These are phyloP conservation scores for Hypotaenidia okinawae DNA, from an alignment of 2,797 vertebrate species.

Conservation along the genomic window DNA sequence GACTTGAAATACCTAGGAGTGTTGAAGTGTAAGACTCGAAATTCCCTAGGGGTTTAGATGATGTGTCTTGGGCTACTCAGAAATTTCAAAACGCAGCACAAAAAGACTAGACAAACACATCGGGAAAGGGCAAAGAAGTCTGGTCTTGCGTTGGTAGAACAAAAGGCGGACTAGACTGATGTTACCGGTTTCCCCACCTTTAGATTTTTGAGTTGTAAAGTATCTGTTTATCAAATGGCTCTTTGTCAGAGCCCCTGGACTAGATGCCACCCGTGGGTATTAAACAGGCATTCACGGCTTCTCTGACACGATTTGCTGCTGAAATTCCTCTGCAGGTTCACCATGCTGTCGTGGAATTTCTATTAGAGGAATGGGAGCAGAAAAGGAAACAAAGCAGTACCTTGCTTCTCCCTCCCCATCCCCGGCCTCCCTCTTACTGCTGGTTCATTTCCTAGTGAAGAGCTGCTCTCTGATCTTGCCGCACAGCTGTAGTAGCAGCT, in stretches of 20 bases:
- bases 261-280: background rate
- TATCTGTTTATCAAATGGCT: background rate
- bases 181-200: background rate
- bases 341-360: background rate
- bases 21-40: no score
- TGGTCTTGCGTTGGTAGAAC: background rate
- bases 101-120: background rate
- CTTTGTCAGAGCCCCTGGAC: background rate
- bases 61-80: background rate
- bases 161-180: background rate
- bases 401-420: background rate
- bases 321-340: constrained; percentile 21
- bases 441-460: background rate
- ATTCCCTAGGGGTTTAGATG: background rate
- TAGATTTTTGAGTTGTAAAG: background rate
- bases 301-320: constrained; percentile 17
- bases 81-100: background rate
- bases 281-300: background rate
- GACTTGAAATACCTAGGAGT: no score
- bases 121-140: background rate
- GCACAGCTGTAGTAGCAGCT: background rate
- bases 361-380: background rate
- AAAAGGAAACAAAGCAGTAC: background rate
- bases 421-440: background rate
- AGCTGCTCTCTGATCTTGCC: background rate